Base-by-base conservation (phyloP, 2,797 vertebrate species). In the Spinus pinus region DNA sequence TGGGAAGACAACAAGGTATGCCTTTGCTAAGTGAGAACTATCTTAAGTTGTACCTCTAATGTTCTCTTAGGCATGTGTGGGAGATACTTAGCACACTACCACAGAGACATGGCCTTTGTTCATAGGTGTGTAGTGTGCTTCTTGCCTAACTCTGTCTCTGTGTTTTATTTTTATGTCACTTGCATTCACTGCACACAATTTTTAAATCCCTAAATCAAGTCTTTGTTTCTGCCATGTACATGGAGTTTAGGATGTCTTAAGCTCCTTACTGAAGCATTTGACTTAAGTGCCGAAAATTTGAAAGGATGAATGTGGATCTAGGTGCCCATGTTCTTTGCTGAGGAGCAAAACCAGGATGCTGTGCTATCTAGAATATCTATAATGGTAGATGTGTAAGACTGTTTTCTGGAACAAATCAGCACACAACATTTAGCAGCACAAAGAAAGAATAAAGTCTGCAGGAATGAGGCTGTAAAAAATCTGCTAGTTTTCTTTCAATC, bases 1-100 rank as follows among this genome's bases (percentile, higher is more conserved):
- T 99, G 99, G 99, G 99, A 99, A 97, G 99, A 99, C 95, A 98
- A 99, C 95, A 99, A 99, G 99, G 99, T 99, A 98, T 83, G 95
- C 49, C 11, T 73, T 89, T 81, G 39, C n/a, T 9, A 47, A 86
- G 51, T 58, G 49, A 71, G 8, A 62, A 70, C 1, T 57, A 64
- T 39, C 18, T 64, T 9, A 64, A 23, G 54, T 39, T 72, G 6
- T 81, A 31, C 10, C 6, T 73, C 44, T 56, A 6, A 17, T 51
- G 2, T 75, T 79, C 77, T 70, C 37, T 64, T 74, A 24, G 0
- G 0, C 51, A 22, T 1, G 1, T 30, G 7, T 23, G 35, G 31
- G 42, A 88, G 41, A 35, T 81, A 30, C 6, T 12, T 39, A 77
- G 42, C 41, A 23, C 0, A 1, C 9, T 66, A 7, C 13, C 41